Percentiles rank a stretch among this genome's conserved stretches.
Evolutionary conservation across 2,888 invertebrate genomes (phyloP).

Genomic region (Drosophila putrida): DNA sequence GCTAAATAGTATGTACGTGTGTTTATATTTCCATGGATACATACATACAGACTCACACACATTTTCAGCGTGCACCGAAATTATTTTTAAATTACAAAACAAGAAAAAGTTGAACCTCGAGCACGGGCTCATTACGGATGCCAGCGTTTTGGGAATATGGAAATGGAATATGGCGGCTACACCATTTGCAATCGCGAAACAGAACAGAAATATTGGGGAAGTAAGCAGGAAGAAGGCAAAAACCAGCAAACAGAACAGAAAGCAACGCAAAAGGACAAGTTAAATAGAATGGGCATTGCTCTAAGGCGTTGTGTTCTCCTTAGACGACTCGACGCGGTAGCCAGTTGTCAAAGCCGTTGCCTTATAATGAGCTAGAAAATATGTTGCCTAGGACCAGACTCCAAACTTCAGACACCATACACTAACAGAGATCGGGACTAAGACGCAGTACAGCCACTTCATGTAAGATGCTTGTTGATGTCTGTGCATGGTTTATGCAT

Average conservation of each 20-base stretch:
- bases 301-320: conserved; percentile 39
- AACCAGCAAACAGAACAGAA: conserved; percentile 36
- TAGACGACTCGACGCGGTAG: conserved; percentile 28
- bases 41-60: conserved; percentile 12
- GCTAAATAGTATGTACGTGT: conserved; percentile 24
- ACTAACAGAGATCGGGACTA: conserved; percentile 46
- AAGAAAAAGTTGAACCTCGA: conserved; percentile 55
- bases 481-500: conserved; percentile 81
- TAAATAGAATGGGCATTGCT: conserved; percentile 53
- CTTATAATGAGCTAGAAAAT: conserved; percentile 71
- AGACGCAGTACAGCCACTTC: conserved; percentile 41
- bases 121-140: conserved; percentile 69
- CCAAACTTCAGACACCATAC: conserved; percentile 26
- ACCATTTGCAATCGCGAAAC: conserved; percentile 45
- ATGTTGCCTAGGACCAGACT: conserved; percentile 49
- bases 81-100: conserved; percentile 76
- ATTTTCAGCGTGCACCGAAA: conserved; percentile 52
- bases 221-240: conserved; percentile 18
- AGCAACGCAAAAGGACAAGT: conserved; percentile 59
- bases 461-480: conserved; percentile 72
- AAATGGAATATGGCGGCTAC: conserved; percentile 48
- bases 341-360: conserved; percentile 61
- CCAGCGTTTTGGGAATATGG: conserved; percentile 72
- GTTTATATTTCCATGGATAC: conserved; percentile 10
- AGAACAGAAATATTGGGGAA: conserved; percentile 21